Base-by-base conservation (phyloP, 2,797 vertebrate species). In the Esox lucius region DNA sequence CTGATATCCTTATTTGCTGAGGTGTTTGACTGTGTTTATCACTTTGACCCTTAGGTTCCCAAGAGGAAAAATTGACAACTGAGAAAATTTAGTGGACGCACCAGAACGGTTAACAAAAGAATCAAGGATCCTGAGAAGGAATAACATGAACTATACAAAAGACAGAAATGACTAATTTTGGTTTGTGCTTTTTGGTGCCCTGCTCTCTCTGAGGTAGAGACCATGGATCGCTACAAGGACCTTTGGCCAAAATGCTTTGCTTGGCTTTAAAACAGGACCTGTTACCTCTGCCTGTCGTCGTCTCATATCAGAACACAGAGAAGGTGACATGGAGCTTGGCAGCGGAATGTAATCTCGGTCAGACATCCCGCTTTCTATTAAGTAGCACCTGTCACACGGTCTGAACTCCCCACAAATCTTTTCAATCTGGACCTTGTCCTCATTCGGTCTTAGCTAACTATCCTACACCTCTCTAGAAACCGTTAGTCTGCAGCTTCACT, bases 211-310 rank as follows among this genome's bases (percentile, higher is more conserved):
- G 56, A 62, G 62, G 71, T 62, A 16, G 53, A 62, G 28, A 65
- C 28, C 26, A 59, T 86, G 74, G 46, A 71, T 35, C 84, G 77
- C 83, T 87, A 79, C 84, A 84, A 82, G 84, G 77, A 80, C 73
- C 81, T 76, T 76, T 84, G 73, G 88, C 82, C 82, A 84, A 87
- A 82, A 86, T 89, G 81, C 68, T 26, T 51, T 76, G 78, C 84
- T 85, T 53, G 9, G 12, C 17, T 65, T 51, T n/a, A 68, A 80
- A 85, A 26, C 72, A 26, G 48, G 28, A n/a, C 46, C 33, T 28
- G 28, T 67, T 28, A 35, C 48, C 62, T 83, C 74, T 79, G 74
- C 74, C 73, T 26, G 72, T 48, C 80, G 73, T 78, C 77, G 66
- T 75, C 72, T 71, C 72, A 74, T 84, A 81, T 84, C 90, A 78